Evolutionary conservation across 2,113 vertebrate species (phyloP), one percentile per base, ranked within the genome.

Genomic region (Sapayoa aenigma): DNA sequence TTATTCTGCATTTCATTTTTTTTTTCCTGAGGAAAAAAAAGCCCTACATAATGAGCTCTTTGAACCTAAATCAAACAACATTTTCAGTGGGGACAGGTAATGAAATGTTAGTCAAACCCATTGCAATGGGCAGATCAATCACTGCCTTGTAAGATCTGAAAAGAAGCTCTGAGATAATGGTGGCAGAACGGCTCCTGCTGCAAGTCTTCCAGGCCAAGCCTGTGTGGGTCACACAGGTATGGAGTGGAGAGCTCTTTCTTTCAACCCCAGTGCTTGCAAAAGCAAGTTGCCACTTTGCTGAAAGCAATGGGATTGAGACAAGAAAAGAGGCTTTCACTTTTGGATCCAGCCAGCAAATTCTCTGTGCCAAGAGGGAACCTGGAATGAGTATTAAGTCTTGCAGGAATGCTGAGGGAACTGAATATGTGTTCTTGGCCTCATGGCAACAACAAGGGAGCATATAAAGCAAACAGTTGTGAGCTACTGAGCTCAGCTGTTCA

Each of bases 31-130:
- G 88, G 23, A 85, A 69, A 74, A 94, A 91, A 79, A 60, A 59
- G 28, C 60, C 66, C 87, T 86, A 93, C 62, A 94, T 94, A 96
- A 96, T 88, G 92, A 96, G 91, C 79, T 94, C 93, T 94, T 97
- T 97, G 96, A 96, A 95, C 92, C 92, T 84, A 96, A 96, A 94
- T 95, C 97, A 96, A 95, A 97, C 87, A 94, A 95, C 62, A 72
- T 95, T 96, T 96, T 96, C 90, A 91, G 94, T 73, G 73, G 84
- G 95, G 93, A 95, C 73, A 93, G 91, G 94, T 96, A 94, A 96
- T 93, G 94, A 96, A 95, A 94, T 78, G 75, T 94, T 93, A 90
- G 94, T 94, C 84, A 92, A 90, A 63, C 81, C 81, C 90, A 88
- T 56, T 90, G 93, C 93, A 68, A 89, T 76, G 84, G 94, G 90